Evolutionary conservation across 30 jellyfish, hydroid and myxozoan genomes (phyloP).

Genomic region (Cassiopea andromeda): DNA sequence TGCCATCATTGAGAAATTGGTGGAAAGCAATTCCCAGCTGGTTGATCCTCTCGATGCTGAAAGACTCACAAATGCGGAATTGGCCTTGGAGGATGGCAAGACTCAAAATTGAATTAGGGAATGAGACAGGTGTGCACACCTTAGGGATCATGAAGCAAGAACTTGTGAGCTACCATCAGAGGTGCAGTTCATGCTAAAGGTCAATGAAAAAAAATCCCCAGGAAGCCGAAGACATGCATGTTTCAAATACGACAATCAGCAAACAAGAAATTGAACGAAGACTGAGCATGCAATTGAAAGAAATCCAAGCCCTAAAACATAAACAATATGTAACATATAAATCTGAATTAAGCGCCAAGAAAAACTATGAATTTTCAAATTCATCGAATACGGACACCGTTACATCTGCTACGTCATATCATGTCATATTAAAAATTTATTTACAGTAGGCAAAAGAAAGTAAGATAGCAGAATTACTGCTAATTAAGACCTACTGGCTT

Average conservation of each 20-base stretch:
- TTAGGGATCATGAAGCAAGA: not conserved
- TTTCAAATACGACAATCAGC: not conserved
- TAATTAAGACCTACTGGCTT: too few relatives aligned
- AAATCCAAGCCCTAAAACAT: not conserved
- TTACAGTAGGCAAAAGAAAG: too few relatives aligned
- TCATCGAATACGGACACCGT: not conserved
- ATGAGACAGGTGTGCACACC: slow-evolving; percentile 5
- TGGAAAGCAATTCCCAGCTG: slow-evolving; percentile 21
- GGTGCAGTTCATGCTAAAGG: not conserved
- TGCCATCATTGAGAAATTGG: slow-evolving; percentile 11
- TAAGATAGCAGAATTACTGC: too few relatives aligned
- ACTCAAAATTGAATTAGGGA: slow-evolving; percentile 1
- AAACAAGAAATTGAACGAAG: slow-evolving; percentile 7
- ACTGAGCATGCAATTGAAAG: not conserved
- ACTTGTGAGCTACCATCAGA: not conserved
- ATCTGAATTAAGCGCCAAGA: not conserved
- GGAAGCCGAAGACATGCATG: slow-evolving; percentile 1
- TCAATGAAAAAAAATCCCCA: not conserved
- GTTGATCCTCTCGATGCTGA: not conserved
- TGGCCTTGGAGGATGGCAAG: slow-evolving; percentile 4
- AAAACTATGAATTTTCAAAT: not conserved
- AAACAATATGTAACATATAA: not conserved
- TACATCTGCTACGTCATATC: not conserved
- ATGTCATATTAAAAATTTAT: too few relatives aligned
- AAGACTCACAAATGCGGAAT: not conserved